Evolutionary conservation across 2,797 vertebrate species (phyloP), one percentile per base, ranked within the genome.

Genomic region (Lepus townsendii): DNA sequence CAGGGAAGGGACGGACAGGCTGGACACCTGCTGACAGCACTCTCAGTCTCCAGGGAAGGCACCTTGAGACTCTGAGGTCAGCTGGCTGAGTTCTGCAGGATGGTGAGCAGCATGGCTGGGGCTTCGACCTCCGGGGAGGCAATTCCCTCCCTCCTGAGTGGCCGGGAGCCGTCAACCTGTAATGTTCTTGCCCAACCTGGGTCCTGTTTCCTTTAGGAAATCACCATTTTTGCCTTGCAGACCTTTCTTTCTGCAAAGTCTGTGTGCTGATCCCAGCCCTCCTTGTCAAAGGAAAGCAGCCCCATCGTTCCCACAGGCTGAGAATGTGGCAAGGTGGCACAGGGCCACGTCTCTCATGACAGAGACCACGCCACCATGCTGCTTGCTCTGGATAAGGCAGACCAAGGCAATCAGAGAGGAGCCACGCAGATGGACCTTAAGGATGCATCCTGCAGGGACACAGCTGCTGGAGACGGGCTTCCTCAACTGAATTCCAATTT

Each of bases 1-100:
- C 26, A 83, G 14, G 24, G 16, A 6, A 47, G 19, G n/a, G 0
- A 3, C 14, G 19, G 10, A 60, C 2, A 0, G 6, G 38, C 13
- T 54, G 27, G 42, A n/a, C 19, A 72, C 20, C 8, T 27, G 5
- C 38, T 62, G 1, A 47, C 10, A 12, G 32, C 71, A 27, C 3
- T 2, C 6, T 11, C 16, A 14, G 47, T 3, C 13, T 73, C 54
- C 8, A n/a, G 20, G 22, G 42, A 52, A 63, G 20, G n/a, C 10
- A 12, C 38, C 13, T 10, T 27, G 26, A 32, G 50, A 19, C 7
- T 32, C 17, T 65, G 42, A 65, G 47, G 27, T 42, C 26, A 52
- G 1, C 71, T 47, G 50, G 38, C 12, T 50, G 79, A n/a, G 65
- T 72, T 42, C 60, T 20, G 17, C 50, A n/a, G n/a, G 26, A 22